Evolutionary conservation across 2,113 vertebrate species (phyloP), one percentile per base, ranked within the genome.

Genomic region (Galeopterus variegatus): DNA sequence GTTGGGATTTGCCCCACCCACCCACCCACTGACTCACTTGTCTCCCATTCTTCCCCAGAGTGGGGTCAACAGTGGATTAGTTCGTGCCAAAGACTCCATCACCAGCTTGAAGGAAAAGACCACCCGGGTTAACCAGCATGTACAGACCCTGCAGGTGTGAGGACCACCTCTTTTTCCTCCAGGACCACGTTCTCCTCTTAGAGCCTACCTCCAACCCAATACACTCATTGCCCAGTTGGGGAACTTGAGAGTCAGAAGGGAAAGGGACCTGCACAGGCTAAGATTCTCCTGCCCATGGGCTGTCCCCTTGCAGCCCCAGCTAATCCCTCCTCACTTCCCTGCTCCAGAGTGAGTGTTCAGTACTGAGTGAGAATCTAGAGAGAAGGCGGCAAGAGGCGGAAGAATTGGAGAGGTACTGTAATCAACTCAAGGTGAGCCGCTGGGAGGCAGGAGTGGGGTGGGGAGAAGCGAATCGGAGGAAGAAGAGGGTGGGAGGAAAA

Each of bases 31-130:
- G 72, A 93, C 65, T 24, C 64, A 7, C 73, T 13, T 7, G 4
- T 94, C 58, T 95, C 69, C 52, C 14, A 6, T 85, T 90, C 72
- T 95, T 88, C 92, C 73, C 48, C 96, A 98, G 98, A 98, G 94
- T 69, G 94, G 98, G 60, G 97, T 97, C 91, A 98, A 97, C 82
- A 98, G 93, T 52, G 98, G 98, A 81, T 82, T 98, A 79, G 97
- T 98, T 33, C 95, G 96, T 0, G 98, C 98, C 96, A 98, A 98
- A 92, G 98, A 98, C 94, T 98, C 98, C 60, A 98, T 98, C 93
- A 98, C 98, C 92, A 98, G 97, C 92, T 90, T 98, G 93, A 98
- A 98, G 85, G 97, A 98, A 70, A 98, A 98, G 94, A 98, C 98
- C 18, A 98, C 97, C 24, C 82, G 95, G 58, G 98, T 98, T 64